These are phyloP conservation scores for Magallana angulata DNA, from an alignment of 1,140 invertebrate genomes.

Conservation along the genomic window DNA sequence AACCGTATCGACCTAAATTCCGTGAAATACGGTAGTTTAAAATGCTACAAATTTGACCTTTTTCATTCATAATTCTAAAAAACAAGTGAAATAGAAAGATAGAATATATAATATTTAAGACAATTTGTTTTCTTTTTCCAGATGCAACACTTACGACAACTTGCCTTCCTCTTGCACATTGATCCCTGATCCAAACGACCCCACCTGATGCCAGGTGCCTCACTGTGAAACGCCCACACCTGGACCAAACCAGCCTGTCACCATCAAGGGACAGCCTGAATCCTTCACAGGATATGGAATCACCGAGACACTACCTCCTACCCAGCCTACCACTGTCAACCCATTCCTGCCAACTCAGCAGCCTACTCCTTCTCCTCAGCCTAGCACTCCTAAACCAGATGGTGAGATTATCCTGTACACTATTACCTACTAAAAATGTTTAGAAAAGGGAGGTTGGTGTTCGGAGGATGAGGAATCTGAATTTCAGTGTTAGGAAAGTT, in stretches of 20 bases:
- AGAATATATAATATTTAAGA: no score
- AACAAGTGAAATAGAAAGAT: no score
- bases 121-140: constrained; percentile 11
- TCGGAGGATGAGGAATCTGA: no score
- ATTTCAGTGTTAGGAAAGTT: no score
- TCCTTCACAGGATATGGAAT: constrained; percentile 43
- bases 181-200: constrained; percentile 52
- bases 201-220: constrained; percentile 53
- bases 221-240: constrained; percentile 43
- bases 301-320: constrained; percentile 18
- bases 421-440: constrained; percentile 26
- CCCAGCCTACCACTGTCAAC: constrained; percentile 38
- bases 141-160: constrained; percentile 53
- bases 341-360: constrained; percentile 40
- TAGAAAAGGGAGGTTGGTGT: background rate
- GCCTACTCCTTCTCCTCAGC: constrained; percentile 37
- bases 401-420: background rate
- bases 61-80: no score
- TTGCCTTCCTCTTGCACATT: constrained; percentile 42
- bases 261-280: constrained; percentile 48
- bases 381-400: constrained; percentile 18
- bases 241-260: constrained; percentile 33
- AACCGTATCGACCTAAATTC: no score
- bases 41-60: no score
- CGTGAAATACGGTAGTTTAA: no score